phyloP scores from a whole-genome alignment of 2,888 invertebrate genomes.

The Phlogophora meticulosa region DNA sequence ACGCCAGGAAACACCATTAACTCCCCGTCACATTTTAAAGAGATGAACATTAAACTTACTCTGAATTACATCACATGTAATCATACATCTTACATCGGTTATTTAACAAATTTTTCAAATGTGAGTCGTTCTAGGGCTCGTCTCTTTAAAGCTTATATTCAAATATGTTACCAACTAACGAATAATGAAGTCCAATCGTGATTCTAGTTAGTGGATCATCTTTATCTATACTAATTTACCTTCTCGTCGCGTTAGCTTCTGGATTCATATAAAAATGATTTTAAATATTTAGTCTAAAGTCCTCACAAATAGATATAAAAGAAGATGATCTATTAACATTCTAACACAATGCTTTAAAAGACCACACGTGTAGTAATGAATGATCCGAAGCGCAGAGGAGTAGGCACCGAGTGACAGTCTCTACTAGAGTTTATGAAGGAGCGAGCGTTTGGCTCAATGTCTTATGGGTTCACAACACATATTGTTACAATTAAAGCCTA shows the following conservation, averaged over 20 bases:
- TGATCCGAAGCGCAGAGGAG: constrained; percentile 87
- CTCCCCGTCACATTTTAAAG: constrained; percentile 59
- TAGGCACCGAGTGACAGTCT: constrained; percentile 90
- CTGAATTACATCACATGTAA: constrained; percentile 43
- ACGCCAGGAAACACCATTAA: constrained; percentile 56
- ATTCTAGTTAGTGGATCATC: constrained; percentile 77
- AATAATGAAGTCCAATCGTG: constrained; percentile 63
- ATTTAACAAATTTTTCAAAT: constrained; percentile 41
- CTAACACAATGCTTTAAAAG: constrained; percentile 74
- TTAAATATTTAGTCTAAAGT: constrained; percentile 51
- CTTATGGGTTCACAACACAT: constrained; percentile 91
- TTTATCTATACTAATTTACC: constrained; percentile 41
- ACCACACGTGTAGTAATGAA: constrained; percentile 76
- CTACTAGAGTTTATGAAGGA: constrained; percentile 86
- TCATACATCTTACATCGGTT: constrained; percentile 36
- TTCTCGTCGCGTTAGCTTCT: constrained; percentile 15
- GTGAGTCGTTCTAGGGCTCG: constrained; percentile 58
- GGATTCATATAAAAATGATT: constrained; percentile 49
- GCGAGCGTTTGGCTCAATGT: constrained; percentile 83
- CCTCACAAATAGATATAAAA: constrained; percentile 37
- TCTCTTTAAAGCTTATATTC: constrained; percentile 66
- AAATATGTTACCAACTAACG: constrained; percentile 68
- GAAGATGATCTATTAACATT: constrained; percentile 78
- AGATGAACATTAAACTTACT: constrained; percentile 58
- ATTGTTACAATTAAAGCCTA: constrained; percentile 90